A percentile compares a stretch with the other conserved stretches of the same genome.
Conservation (phyloP, 2,888 invertebrate genomes). For the Aphodius sticticus region DNA sequence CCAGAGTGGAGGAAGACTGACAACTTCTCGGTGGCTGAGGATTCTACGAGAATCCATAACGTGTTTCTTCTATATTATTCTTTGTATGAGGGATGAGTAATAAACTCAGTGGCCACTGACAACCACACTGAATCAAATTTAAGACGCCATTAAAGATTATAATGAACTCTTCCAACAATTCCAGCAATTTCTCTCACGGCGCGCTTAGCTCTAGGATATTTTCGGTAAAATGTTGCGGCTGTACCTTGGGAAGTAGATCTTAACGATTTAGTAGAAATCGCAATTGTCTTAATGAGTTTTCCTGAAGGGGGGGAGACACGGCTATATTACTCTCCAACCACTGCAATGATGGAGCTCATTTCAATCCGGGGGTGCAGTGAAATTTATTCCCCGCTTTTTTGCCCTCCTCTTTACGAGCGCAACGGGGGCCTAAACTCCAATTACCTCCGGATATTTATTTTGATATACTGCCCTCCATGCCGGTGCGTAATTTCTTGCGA, state of each 20-base stretch:
- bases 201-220: background rate
- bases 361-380: background rate
- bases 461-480: background rate
- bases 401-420: constrained; percentile 4
- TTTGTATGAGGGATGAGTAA: no score
- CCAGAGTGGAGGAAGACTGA: no score
- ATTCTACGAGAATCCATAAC: no score
- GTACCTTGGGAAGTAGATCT: background rate
- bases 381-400: background rate
- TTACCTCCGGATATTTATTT: background rate
- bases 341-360: background rate
- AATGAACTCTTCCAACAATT: background rate
- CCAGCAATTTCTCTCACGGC: background rate
- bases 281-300: background rate
- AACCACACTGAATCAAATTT: no score
- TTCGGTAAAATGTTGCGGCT: background rate
- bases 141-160: background rate
- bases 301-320: background rate
- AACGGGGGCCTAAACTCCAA: constrained; percentile 4
- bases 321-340: background rate
- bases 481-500: background rate
- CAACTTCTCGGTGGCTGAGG: no score
- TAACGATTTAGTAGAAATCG: constrained; percentile 4
- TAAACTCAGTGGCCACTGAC: no score
- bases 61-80: no score